Conservation (phyloP, 2,888 invertebrate genomes). For the Sclerodermus sp. region DNA sequence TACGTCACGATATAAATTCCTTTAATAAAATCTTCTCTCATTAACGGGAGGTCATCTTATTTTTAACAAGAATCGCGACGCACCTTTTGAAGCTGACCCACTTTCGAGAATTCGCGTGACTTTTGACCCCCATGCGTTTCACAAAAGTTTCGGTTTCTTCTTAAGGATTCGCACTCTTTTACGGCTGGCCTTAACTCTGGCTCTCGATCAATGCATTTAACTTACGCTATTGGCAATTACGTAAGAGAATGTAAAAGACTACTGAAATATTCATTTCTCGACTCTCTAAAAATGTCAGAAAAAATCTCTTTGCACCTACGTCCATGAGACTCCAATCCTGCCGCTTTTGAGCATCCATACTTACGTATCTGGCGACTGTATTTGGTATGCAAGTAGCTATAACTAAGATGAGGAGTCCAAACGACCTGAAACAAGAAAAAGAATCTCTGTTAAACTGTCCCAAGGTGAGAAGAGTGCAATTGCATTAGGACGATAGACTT, state of each 20-base stretch:
- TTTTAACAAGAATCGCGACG: too few relatives aligned
- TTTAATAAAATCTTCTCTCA: too few relatives aligned
- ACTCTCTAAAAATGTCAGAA: neutral
- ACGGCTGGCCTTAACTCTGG: too few relatives aligned
- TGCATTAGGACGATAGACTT: neutral
- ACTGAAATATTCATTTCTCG: neutral
- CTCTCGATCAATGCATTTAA: too few relatives aligned
- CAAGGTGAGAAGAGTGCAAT: too few relatives aligned
- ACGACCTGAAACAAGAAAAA: conserved; percentile 63
- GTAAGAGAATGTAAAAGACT: neutral
- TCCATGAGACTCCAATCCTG: neutral
- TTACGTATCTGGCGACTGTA: conserved; percentile 65
- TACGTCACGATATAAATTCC: too few relatives aligned
- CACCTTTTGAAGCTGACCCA: too few relatives aligned
- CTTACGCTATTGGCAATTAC: neutral
- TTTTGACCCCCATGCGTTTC: neutral
- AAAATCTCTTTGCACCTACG: neutral
- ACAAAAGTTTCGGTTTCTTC: conserved; percentile 2
- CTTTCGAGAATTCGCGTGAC: too few relatives aligned
- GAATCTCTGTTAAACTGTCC: too few relatives aligned
- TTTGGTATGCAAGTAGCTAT: conserved; percentile 61
- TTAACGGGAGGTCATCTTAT: too few relatives aligned
- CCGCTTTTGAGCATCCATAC: conserved; percentile 45
- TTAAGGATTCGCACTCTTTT: too few relatives aligned
- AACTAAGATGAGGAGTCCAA: conserved; percentile 64